These are phyloP conservation scores for Ecliptopera silaceata DNA, from an alignment of 2,888 invertebrate species.

Conservation along the genomic window DNA sequence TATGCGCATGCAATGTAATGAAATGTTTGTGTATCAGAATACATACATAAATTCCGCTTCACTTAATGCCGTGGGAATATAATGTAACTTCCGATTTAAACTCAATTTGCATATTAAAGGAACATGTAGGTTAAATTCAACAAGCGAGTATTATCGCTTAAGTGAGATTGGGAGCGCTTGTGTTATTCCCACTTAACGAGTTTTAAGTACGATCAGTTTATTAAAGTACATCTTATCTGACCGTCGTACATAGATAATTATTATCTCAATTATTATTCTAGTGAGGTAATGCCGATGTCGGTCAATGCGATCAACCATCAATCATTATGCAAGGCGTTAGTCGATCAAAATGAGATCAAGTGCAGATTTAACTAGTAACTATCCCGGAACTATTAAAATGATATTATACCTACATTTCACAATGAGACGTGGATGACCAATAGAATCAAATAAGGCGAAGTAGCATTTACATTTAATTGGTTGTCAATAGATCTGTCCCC, in stretches of 20 bases:
- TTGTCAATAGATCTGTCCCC: constrained; percentile 65
- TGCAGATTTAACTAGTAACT: constrained; percentile 39
- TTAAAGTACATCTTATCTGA: constrained; percentile 30
- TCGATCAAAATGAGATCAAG: constrained; percentile 52
- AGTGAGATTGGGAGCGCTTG: constrained; percentile 27
- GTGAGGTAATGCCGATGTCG: constrained; percentile 46
- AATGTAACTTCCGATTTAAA: constrained; percentile 36
- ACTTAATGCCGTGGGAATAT: constrained; percentile 36
- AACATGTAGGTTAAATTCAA: constrained; percentile 29
- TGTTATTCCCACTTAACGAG: constrained; percentile 27
- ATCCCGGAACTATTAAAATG: constrained; percentile 29
- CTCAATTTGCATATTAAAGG: constrained; percentile 32
- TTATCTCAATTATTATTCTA: constrained; percentile 50
- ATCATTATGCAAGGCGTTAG: constrained; percentile 56
- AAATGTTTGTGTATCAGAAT: constrained; percentile 10
- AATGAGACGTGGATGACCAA: constrained; percentile 40
- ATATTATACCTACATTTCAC: constrained; percentile 22
- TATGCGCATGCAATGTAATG: constrained; percentile 2
- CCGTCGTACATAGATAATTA: constrained; percentile 36
- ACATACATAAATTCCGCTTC: constrained; percentile 24
- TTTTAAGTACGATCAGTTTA: constrained; percentile 23
- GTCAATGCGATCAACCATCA: constrained; percentile 58
- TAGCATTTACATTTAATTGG: constrained; percentile 65
- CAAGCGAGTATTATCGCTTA: constrained; percentile 21
- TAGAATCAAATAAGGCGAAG: constrained; percentile 52